Evolutionary conservation across 2,113 vertebrate species (phyloP), one percentile per base, ranked within the genome.

Genomic region (Sinocyclocheilus grahami): DNA sequence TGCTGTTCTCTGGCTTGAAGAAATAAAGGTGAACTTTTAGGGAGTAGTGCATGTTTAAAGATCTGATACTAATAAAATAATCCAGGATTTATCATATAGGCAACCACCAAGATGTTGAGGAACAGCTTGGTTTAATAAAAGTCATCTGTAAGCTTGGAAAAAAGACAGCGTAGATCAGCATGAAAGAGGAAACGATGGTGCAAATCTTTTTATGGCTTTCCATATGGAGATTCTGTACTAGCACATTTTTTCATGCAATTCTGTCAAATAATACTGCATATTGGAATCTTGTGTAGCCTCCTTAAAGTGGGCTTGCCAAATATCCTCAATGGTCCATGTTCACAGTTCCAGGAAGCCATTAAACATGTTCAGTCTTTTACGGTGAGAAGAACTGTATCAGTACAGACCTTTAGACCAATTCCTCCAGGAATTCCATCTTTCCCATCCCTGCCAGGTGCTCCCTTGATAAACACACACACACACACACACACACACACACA

Each of bases 321-420:
- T 85, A 88, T 90, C 46, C 16, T 33, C 42, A 30, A 37, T 67
- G 27, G 42, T 83, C 30, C 3, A 82, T 87, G 67, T 30, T 55
- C 85, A 71, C 85, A 85, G 81, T 86, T 37, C 46, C 53, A 20
- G 20, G 30, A 75, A 67, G 30, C n/a, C 11, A 46, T 85, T 76
- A 69, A 87, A 78, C 48, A 33, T 86, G 16, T 4, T 88, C 22
- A 18, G 53, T 51, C 30, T 87, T 76, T 46, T 80, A 37, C 8
- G 4, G 37, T 22, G 42, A 65, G 4, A 78, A 51, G 33, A 77
- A 88, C 62, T 85, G 48, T 55, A 30, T 85, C 27, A 55, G 80
- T 91, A 88, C 93, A 85, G 89, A 99, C 98, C 97, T 99, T 99
- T 92, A 95, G 92, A 89, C 98, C 98, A 89, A 92, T 91, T 84